Evolutionary conservation across 1,140 invertebrate genomes (phyloP), one percentile per base, ranked within the genome.

Genomic region (Cydia splendana): DNA sequence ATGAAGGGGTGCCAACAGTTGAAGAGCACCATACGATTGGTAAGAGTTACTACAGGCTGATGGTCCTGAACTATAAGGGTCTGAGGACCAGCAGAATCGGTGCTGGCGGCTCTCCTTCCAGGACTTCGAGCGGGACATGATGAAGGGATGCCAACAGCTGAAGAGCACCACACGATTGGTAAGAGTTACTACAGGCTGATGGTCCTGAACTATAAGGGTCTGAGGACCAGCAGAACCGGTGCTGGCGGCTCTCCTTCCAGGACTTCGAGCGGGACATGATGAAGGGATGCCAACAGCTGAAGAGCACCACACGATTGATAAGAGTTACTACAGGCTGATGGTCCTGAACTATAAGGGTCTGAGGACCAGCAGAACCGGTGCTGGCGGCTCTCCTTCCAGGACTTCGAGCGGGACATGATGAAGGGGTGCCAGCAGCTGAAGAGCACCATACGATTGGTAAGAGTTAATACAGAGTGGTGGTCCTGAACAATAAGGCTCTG

Each of bases 201-300:
- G 12, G 88, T 91, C 30, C 24, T 30, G 0, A 91, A 90, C 0
- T 87, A 85, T 75, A 91, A 89, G 75, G 75, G 74, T 0, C 24
- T 1, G 76, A 69, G 13, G 80, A 85, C 28, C 75, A 65, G 0
- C 24, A 84, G 48, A 88, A 87, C 48, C 81, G 86, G 0, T 86
- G 85, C 69, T 91, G 90, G 90, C 82, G 89, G 90, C 83, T 93
- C 4, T 91, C 90, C 15, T 93, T 93, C 79, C 93, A 93, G 73
- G 88, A 93, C 38, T 87, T 87, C 74, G 93, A 93, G 80, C 76
- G 85, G n/a, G 86, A 89, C 24, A 75, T 93, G 74, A 90, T 92
- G 77, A 86, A 87, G 20, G 84, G 84, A 20, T 89, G 85, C 45
- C 77, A 87, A 34, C 79, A 84, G 38, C 76, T 93, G 28, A 91